These are phyloP conservation scores for Coelinius sp. DNA, from an alignment of 2,888 invertebrate species.

Conservation along the genomic window DNA sequence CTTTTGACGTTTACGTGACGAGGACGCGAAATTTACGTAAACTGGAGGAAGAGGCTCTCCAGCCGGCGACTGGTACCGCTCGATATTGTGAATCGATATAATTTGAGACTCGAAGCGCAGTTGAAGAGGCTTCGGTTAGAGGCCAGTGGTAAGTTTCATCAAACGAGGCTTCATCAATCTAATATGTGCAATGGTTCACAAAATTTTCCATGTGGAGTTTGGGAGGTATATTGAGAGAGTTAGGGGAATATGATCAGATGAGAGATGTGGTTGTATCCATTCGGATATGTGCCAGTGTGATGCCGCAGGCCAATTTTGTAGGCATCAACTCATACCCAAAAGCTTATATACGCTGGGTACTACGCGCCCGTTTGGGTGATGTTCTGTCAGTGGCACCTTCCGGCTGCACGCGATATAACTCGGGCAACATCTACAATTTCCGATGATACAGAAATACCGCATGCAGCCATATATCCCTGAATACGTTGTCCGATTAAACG, in stretches of 20 bases:
- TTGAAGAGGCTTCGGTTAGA: neutral
- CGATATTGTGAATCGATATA: constrained; percentile 34
- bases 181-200: neutral
- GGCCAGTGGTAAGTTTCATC: neutral
- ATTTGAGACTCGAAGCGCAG: neutral
- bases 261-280: neutral
- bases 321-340: constrained; percentile 26
- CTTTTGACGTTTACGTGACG: constrained; percentile 39
- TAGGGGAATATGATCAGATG: neutral
- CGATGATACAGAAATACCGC: constrained; percentile 7
- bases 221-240: neutral
- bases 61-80: constrained; percentile 38
- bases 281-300: neutral
- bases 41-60: neutral
- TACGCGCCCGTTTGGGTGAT: constrained; percentile 22
- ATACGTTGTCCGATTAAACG: constrained; percentile 14
- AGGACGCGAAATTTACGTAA: constrained; percentile 23
- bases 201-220: neutral
- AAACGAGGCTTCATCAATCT: constrained; percentile 5
- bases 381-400: constrained; percentile 62
- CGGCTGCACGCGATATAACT: constrained; percentile 59
- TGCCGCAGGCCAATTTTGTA: constrained; percentile 24
- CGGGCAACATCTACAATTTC: constrained; percentile 33
- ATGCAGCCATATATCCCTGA: constrained; percentile 42
- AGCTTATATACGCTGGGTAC: constrained; percentile 1